phyloP scores from a whole-genome alignment of 2,888 invertebrate species.

The Epirrhoe tristata region DNA sequence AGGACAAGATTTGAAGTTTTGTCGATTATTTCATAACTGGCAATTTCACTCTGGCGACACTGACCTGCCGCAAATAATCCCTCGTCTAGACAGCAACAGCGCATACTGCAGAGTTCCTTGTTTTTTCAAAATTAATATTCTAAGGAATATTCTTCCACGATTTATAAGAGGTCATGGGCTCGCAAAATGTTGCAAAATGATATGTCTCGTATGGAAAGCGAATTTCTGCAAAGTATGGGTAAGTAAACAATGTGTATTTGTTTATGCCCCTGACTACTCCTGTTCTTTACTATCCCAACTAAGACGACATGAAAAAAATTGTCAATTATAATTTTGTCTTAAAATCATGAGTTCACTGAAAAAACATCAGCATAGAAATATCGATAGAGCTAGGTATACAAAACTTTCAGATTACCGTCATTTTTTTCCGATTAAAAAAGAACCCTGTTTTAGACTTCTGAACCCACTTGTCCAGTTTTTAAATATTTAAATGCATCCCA shows the following conservation, averaged over 20 bases:
- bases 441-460: conserved; percentile 9
- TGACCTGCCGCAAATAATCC: background rate
- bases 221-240: no score
- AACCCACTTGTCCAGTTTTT: conserved; percentile 37
- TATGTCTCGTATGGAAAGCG: no score
- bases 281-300: no score
- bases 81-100: background rate
- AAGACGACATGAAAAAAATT: no score
- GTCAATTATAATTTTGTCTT: no score
- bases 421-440: conserved; percentile 1
- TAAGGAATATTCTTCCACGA: background rate
- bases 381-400: background rate
- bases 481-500: conserved; percentile 59
- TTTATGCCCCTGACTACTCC: no score
- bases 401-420: background rate
- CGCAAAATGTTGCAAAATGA: no score
- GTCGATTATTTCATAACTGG: background rate
- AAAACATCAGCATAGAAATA: no score
- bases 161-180: no score
- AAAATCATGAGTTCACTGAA: no score
- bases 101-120: background rate
- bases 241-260: no score
- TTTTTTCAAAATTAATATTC: background rate
- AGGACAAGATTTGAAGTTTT: background rate
- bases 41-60: background rate